These are phyloP conservation scores for Urosaurus nigricauda DNA, from an alignment of 2,797 vertebrate genomes.

Conservation along the genomic window DNA sequence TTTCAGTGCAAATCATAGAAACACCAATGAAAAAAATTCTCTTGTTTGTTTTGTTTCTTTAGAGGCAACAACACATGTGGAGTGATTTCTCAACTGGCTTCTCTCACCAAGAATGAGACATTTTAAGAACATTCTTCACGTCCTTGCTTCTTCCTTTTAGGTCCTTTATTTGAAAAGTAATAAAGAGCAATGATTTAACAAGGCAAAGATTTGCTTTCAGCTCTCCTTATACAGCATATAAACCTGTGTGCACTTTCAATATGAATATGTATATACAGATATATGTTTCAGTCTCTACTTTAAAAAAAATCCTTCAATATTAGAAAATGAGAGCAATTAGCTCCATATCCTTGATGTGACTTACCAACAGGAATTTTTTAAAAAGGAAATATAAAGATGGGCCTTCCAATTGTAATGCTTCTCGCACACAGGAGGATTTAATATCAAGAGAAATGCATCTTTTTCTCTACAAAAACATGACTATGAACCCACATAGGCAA, in stretches of 20 bases:
- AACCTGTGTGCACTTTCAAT: not conserved
- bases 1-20: too few species aligned
- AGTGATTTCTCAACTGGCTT: too few species aligned
- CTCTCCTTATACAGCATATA: not conserved
- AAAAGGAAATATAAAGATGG: not conserved
- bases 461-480: rapidly evolving
- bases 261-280: not conserved
- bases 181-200: not conserved
- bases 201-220: not conserved
- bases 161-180: not conserved
- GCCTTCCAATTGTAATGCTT: constrained; percentile 1
- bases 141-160: too few species aligned
- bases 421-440: not conserved
- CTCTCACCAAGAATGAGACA: too few species aligned
- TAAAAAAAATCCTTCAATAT: not conserved
- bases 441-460: not conserved
- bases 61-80: too few species aligned
- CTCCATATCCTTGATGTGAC: not conserved
- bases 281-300: not conserved
- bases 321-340: not conserved
- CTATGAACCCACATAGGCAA: constrained; percentile 21
- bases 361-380: not conserved
- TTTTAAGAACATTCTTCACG: too few species aligned
- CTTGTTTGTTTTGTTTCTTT: too few species aligned
- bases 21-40: too few species aligned